A percentile compares a stretch with the other conserved stretches of the same genome.
Evolutionary conservation across 2,113 vertebrate species (phyloP).

Genomic region (Lathamus discolor): DNA sequence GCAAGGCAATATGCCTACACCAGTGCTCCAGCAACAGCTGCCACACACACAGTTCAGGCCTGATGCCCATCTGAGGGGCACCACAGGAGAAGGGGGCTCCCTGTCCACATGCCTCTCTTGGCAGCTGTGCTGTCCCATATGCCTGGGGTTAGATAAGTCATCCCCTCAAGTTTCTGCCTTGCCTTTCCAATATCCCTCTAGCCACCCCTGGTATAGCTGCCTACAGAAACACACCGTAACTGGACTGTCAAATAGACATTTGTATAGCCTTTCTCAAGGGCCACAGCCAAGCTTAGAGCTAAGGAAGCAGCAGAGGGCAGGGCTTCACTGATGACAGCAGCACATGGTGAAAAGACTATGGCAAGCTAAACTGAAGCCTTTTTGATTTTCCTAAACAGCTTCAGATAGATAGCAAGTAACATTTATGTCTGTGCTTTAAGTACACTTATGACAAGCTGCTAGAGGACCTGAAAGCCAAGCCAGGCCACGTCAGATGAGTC

Average conservation of each 20-base stretch:
- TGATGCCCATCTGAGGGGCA: neutral
- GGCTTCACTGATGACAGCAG: neutral
- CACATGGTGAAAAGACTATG: accelerated
- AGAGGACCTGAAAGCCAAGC: neutral
- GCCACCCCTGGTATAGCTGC: neutral
- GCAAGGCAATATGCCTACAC: neutral
- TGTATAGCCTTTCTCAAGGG: neutral
- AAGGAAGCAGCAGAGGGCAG: neutral
- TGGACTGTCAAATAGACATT: accelerated
- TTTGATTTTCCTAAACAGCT: neutral
- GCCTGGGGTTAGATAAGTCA: neutral
- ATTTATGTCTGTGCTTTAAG: neutral
- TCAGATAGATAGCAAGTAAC: neutral
- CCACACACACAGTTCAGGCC: neutral
- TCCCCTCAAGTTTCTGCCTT: neutral
- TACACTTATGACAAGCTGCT: neutral
- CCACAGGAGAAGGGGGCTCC: too few relatives aligned
- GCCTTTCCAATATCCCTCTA: neutral
- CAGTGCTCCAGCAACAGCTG: neutral
- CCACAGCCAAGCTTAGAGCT: neutral
- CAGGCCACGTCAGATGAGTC: neutral
- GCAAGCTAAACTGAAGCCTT: accelerated
- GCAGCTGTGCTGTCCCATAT: neutral
- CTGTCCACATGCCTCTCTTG: neutral
- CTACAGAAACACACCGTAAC: neutral